A percentile compares a stretch with the other conserved stretches of the same genome.
These are phyloP conservation scores for Agonopterix heracliana DNA, from an alignment of 2,888 invertebrate genomes.

Conservation along the genomic window DNA sequence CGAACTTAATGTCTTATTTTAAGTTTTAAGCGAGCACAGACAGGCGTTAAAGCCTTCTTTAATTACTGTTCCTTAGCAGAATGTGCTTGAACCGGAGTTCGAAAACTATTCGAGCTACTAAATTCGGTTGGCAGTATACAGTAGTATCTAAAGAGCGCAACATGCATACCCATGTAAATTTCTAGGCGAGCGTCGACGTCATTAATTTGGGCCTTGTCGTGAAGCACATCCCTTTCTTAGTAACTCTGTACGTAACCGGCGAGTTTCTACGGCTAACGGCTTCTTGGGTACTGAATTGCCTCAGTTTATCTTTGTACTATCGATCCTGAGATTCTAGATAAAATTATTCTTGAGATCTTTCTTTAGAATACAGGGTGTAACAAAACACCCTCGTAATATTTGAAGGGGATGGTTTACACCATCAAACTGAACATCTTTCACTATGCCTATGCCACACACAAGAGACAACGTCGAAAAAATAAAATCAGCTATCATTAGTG, in stretches of 20 bases:
- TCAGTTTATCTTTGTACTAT: conserved; percentile 47
- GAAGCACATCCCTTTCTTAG: conserved; percentile 68
- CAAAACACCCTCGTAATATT: too few relatives aligned
- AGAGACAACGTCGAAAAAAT: too few relatives aligned
- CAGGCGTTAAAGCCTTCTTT: conserved; percentile 48
- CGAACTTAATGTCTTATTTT: too few relatives aligned
- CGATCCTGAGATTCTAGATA: conserved; percentile 22
- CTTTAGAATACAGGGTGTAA: too few relatives aligned
- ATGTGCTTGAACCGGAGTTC: conserved; percentile 39
- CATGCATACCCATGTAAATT: conserved; percentile 72
- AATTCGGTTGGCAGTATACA: conserved; percentile 53
- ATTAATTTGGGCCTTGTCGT: conserved; percentile 68
- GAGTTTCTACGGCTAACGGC: conserved; percentile 38
- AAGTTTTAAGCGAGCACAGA: conserved; percentile 17
- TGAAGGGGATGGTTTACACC: too few relatives aligned
- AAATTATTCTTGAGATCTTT: background rate
- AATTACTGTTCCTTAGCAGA: conserved; percentile 52
- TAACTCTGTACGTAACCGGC: conserved; percentile 23
- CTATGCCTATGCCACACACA: too few relatives aligned
- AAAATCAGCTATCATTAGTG: too few relatives aligned
- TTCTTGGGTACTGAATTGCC: conserved; percentile 42
- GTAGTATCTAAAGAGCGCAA: conserved; percentile 50
- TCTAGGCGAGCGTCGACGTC: conserved; percentile 46
- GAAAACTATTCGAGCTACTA: conserved; percentile 64
- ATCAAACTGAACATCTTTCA: too few relatives aligned